Base-by-base conservation (phyloP, 2,888 invertebrate species). In the Parthenolecanium corni region DNA sequence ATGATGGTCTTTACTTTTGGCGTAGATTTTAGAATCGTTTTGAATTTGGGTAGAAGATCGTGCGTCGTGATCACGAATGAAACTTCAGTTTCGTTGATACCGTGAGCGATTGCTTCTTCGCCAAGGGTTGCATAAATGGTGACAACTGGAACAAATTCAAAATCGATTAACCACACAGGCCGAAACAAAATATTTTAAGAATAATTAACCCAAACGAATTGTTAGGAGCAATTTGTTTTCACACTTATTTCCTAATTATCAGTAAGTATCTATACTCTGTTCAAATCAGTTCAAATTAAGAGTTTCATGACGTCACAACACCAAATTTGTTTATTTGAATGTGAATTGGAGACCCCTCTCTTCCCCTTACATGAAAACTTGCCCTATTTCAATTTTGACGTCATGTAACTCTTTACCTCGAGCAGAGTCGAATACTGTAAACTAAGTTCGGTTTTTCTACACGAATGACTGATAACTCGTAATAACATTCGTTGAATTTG, bases 51-150 rank as follows among this genome's bases (percentile, higher is more conserved):
- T 73, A 97, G 77, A 64, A 97, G 80, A 66, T 94, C 92, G 74
- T 87, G 86, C 31, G 91, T 86, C 18, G 97, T 97, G 72, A 98
- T 88, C 40, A 97, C 88, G 9, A 89, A 86, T 51, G 86, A 84
- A 0, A 92, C 94, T 73, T 95, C 93, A 0, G 97, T 94, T 78
- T 98, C 95, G 73, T 92, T 93, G 71, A 98, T 88, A 69, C 95
- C 95, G 75, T 95, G 95, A 5, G 89, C 85, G 66, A 98, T 89
- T 1, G 95, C 97, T 6, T 97, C 96, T 72, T 95, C 93, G 38
- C 96, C 95, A 14, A 98, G 79, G 0, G 96, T 97, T 1, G 97
- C 90, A 74, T 98, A 98, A 69, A 98, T 86, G 0, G 97, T 98
- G 2, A 95, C 95, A 71, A 97, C 88, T 80, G 78, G 66, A 56